A percentile compares a stretch with the other conserved stretches of the same genome.
Conservation (phyloP, 2,113 vertebrate genomes). For the Pao palembangensis region DNA sequence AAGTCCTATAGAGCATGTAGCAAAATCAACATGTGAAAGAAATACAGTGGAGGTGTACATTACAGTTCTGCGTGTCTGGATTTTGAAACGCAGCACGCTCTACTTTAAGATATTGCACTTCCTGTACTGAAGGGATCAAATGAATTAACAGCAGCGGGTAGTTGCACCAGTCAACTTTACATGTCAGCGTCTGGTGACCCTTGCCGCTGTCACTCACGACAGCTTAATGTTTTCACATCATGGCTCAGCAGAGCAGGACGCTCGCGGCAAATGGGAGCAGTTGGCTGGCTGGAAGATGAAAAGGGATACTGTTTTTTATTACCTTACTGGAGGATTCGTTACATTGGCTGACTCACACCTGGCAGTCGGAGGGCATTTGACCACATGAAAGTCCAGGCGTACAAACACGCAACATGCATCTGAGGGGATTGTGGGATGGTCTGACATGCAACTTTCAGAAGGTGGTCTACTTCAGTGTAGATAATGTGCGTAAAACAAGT, state of each 20-base stretch:
- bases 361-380: no score
- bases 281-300: conserved; percentile 26
- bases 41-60: not conserved
- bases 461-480: not conserved
- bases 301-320: conserved; percentile 11
- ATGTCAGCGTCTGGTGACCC: conserved; percentile 43
- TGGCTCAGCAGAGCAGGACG: conserved; percentile 34
- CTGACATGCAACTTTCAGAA: no score
- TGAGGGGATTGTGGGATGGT: no score
- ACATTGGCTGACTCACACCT: not conserved
- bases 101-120: not conserved
- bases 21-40: not conserved
- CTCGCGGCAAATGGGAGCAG: conserved; percentile 21
- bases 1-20: conserved; percentile 15
- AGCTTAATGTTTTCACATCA: conserved; percentile 41
- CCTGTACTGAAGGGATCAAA: conserved; percentile 24
- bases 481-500: not conserved
- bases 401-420: no score
- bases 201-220: conserved; percentile 39
- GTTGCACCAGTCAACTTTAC: conserved; percentile 20
- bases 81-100: not conserved
- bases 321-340: not conserved
- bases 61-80: not conserved
- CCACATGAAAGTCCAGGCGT: no score
- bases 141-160: conserved; percentile 15